A percentile compares a stretch with the other conserved stretches of the same genome.
Conservation (phyloP, 2,888 invertebrate species). For the Andrena flavipes region DNA sequence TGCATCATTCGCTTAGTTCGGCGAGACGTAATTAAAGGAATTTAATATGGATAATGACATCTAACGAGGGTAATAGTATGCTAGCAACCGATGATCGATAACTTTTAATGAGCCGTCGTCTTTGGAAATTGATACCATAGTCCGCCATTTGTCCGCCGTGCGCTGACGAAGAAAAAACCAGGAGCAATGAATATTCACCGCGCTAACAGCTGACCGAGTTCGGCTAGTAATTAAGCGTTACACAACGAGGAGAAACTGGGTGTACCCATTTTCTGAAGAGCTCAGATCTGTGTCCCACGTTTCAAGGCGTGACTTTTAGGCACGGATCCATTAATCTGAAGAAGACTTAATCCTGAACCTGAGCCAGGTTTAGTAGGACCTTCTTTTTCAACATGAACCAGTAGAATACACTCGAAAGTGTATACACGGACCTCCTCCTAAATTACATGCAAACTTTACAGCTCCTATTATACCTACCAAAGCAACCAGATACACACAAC, state of each 20-base stretch:
- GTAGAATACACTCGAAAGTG: no score
- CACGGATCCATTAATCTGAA: not conserved
- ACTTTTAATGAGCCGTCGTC: constrained; percentile 54
- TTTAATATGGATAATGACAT: constrained; percentile 52
- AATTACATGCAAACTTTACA: no score
- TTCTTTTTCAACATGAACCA: no score
- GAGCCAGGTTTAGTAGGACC: no score
- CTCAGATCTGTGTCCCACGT: not conserved
- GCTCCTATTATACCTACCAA: no score
- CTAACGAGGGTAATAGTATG: constrained; percentile 54
- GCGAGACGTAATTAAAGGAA: constrained; percentile 44
- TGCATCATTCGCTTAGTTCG: constrained; percentile 11
- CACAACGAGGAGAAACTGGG: constrained; percentile 24
- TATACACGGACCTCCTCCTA: no score
- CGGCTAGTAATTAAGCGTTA: constrained; percentile 37
- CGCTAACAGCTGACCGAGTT: constrained; percentile 15
- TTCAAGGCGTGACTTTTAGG: not conserved
- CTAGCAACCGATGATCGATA: constrained; percentile 50
- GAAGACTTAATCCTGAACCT: not conserved
- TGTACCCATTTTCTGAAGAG: not conserved
- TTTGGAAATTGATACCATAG: constrained; percentile 45
- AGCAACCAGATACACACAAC: no score
- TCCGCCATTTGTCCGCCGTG: constrained; percentile 48
- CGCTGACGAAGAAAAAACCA: not conserved
- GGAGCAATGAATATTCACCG: constrained; percentile 24